Evolutionary conservation across 2,797 vertebrate species (phyloP).

Genomic region (Pterois miles): DNA sequence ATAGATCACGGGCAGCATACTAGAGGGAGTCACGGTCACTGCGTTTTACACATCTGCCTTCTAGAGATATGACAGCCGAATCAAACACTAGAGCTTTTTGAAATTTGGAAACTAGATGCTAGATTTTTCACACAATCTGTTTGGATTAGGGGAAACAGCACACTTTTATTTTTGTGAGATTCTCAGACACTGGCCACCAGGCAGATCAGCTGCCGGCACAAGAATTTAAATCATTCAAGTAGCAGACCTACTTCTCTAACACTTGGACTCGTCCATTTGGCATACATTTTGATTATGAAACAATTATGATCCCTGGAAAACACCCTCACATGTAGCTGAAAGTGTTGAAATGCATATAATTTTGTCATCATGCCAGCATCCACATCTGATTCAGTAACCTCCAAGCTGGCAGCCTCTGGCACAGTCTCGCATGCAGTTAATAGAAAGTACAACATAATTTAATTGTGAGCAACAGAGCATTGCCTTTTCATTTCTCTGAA

Average conservation of each 20-base stretch:
- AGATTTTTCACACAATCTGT: conserved; percentile 9
- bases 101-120: not conserved
- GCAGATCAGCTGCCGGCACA: not conserved
- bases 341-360: conserved; percentile 19
- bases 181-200: not conserved
- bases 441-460: conserved; percentile 55
- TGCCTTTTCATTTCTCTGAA: conserved; percentile 35
- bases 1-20: not conserved
- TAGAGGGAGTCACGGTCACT: not conserved
- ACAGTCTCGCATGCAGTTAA: conserved; percentile 25
- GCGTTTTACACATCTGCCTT: conserved; percentile 11
- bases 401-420: conserved; percentile 15
- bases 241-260: not conserved
- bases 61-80: not conserved
- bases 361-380: conserved; percentile 15
- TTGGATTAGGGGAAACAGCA: conserved; percentile 19
- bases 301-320: conserved; percentile 4
- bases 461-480: conserved; percentile 59
- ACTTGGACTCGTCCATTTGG: conserved; percentile 4
- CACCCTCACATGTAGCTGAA: conserved; percentile 8
- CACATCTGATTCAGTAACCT: conserved; percentile 25
- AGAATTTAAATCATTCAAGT: conserved; percentile 1
- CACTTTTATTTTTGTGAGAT: conserved; percentile 1
- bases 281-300: conserved; percentile 13
- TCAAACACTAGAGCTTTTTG: not conserved